Evolutionary conservation across 1,140 invertebrate genomes (phyloP), one percentile per base, ranked within the genome.

Genomic region (Homarus americanus): DNA sequence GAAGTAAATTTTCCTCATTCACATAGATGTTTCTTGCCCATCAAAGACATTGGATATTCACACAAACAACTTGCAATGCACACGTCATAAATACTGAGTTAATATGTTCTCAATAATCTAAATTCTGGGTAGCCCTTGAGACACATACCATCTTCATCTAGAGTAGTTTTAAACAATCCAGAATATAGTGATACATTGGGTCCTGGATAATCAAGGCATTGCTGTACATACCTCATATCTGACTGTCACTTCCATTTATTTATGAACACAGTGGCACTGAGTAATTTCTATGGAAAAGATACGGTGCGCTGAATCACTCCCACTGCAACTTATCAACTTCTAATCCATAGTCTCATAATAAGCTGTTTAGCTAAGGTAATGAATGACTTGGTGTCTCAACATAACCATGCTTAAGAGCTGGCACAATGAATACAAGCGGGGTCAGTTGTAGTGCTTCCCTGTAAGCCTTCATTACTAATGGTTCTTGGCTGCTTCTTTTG

Each of bases 401-500:
- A 32, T 32, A 32, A 69, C n/a, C 5, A 32, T 24, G 63, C n/a
- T 32, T 28, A 69, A n/a, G 12, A 69, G 63, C 63, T 69, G 63
- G n/a, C 63, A 69, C 32, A 9, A 32, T 28, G 10, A 2, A 32
- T 69, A 28, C n/a, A 69, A 32, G 63, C 28, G 12, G 63, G 9
- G n/a, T 32, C n/a, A 69, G n/a, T 69, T 32, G 63, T 32, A 69
- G 63, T 63, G 0, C 63, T 32, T 32, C 24, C 7, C 24, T 4
- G 53, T 69, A 69, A 69, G 28, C n/a, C 28, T 28, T 69, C 63
- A 69, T 32, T 32, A 32, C 92, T 94, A 94, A 91, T 94, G 94
- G 40, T 93, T 93, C 93, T 98, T 99, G 66, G 98, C 96, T 40
- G 97, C 97, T 94, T 99, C 98, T 95, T 99, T 99, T 38, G n/a